phyloP scores from a whole-genome alignment of 2,797 vertebrate genomes.

The Geotrypetes seraphini region DNA sequence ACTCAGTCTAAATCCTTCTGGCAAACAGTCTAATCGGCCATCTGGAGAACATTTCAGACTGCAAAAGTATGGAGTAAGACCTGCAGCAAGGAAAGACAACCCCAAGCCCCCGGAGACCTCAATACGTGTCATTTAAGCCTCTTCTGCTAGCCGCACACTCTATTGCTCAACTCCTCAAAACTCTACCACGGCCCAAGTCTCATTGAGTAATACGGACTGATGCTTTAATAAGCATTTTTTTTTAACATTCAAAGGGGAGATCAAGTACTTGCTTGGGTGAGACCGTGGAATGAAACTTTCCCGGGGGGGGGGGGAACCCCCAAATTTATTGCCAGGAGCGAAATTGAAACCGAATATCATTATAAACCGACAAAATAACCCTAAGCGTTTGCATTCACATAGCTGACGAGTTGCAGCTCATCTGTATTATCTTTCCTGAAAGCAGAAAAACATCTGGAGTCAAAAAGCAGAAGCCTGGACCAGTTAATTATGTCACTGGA shows the following conservation, averaged over 20 bases:
- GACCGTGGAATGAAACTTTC: background rate
- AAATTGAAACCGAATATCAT: background rate
- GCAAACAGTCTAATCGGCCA: conserved; percentile 50
- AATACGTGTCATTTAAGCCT: conserved; percentile 45
- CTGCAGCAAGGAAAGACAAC: conserved; percentile 30
- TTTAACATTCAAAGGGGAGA: background rate
- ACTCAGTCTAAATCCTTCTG: conserved; percentile 71
- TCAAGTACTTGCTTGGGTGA: background rate
- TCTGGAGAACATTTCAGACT: conserved; percentile 65
- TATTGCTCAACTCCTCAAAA: background rate
- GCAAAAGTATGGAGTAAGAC: conserved; percentile 50
- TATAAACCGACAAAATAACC: conserved; percentile 12
- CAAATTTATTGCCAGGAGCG: background rate
- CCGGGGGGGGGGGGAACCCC: background rate
- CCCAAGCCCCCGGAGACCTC: conserved; percentile 40
- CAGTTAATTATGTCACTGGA: background rate
- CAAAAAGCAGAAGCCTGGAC: conserved; percentile 5
- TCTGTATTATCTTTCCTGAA: conserved; percentile 16
- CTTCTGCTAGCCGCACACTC: background rate
- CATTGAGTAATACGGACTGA: background rate
- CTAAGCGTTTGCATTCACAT: conserved; percentile 15
- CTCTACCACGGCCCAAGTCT: background rate
- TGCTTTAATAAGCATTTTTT: conserved; percentile 7
- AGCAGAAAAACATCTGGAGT: conserved; percentile 16
- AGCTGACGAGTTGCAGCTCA: conserved; percentile 12